Percentiles rank a stretch among this genome's conserved stretches.
Evolutionary conservation across 2,888 invertebrate genomes (phyloP).

Genomic region (Sinelater perroti): DNA sequence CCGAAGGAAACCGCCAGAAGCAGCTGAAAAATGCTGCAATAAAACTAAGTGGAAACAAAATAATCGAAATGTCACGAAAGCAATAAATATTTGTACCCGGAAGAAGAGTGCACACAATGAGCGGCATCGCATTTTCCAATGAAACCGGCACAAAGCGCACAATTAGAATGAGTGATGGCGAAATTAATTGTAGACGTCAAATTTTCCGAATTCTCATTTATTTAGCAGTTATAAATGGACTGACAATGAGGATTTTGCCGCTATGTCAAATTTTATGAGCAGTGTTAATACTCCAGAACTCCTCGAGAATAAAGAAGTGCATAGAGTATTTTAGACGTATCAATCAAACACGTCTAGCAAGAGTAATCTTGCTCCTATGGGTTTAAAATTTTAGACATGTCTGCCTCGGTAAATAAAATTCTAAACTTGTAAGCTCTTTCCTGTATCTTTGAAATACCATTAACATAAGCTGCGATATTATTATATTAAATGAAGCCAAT

Average conservation of each 20-base stretch:
- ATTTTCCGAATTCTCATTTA: constrained; percentile 31
- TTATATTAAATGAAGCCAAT: too few relatives aligned
- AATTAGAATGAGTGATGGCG: constrained; percentile 28
- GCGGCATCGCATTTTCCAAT: constrained; percentile 24
- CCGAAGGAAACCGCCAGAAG: too few relatives aligned
- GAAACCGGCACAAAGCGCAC: constrained; percentile 23
- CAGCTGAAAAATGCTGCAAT: constrained; percentile 6
- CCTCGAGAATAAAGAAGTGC: constrained; percentile 17
- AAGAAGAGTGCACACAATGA: constrained; percentile 17
- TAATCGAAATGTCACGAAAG: constrained; percentile 12
- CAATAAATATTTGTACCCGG: constrained; percentile 17
- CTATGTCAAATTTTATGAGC: constrained; percentile 33
- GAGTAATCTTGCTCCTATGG: constrained; percentile 8
- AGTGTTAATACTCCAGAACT: constrained; percentile 26
- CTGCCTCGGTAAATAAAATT: constrained; percentile 8
- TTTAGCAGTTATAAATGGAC: constrained; percentile 32
- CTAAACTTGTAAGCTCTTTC: constrained; percentile 12
- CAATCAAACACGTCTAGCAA: constrained; percentile 18
- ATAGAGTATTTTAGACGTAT: constrained; percentile 22
- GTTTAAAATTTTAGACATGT: constrained; percentile 10
- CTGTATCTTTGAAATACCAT: too few relatives aligned
- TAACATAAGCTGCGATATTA: too few relatives aligned
- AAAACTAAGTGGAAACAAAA: constrained; percentile 1
- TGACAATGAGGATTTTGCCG: constrained; percentile 34
- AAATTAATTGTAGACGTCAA: constrained; percentile 32